phyloP scores from a whole-genome alignment of 1,140 invertebrate species.

The Drosophila lacertosa region DNA sequence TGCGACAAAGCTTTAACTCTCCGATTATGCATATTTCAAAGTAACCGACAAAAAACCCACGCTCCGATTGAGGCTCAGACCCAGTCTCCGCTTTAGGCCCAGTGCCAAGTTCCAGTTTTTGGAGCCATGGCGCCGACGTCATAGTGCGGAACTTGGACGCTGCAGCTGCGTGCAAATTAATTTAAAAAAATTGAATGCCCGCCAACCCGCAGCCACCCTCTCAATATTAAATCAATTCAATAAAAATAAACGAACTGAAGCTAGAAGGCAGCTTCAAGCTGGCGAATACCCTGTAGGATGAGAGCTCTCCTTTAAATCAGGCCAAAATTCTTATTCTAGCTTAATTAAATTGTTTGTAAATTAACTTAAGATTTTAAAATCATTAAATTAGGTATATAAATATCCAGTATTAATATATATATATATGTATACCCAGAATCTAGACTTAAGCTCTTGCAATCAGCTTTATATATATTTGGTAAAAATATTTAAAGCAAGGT shows the following conservation, averaged over 20 bases:
- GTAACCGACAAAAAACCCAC: slow-evolving; percentile 31
- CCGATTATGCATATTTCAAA: neutral
- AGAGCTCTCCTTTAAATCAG: too few species aligned
- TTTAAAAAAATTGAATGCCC: slow-evolving; percentile 59
- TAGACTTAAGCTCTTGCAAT: too few species aligned
- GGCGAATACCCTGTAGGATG: neutral
- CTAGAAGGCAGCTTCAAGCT: neutral
- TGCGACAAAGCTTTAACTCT: slow-evolving; percentile 25
- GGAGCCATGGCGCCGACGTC: slow-evolving; percentile 40
- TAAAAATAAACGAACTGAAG: slow-evolving; percentile 16
- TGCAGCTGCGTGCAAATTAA: slow-evolving; percentile 66
- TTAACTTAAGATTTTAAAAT: too few species aligned
- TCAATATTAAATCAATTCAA: slow-evolving; percentile 28
- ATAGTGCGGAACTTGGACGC: slow-evolving; percentile 37
- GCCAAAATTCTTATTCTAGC: too few species aligned
- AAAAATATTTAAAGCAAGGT: too few species aligned
- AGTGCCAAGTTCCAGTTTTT: slow-evolving; percentile 25
- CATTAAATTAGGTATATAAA: neutral
- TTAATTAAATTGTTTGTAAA: too few species aligned
- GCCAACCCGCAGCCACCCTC: neutral
- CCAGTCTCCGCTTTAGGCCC: slow-evolving; percentile 2
- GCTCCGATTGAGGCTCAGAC: neutral
- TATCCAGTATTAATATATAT: neutral
- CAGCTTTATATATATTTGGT: too few species aligned
- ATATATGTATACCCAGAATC: too few species aligned